Evolutionary conservation across 2,888 invertebrate genomes (phyloP).

Genomic region (Periphyllus acericola): DNA sequence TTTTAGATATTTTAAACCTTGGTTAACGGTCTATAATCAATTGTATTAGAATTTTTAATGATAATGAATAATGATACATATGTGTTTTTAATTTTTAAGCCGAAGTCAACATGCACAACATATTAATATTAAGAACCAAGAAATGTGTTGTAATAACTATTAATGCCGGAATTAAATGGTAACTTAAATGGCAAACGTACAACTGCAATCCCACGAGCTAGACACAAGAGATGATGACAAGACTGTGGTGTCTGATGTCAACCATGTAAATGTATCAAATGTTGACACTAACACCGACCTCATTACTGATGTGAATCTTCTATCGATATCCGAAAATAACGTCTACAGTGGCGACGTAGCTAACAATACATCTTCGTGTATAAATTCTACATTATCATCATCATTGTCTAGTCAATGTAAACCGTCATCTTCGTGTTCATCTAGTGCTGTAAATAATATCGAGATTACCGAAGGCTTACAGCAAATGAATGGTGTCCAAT

Average conservation of each 20-base stretch:
- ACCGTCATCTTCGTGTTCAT: slow-evolving; percentile 50
- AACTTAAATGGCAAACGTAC: slow-evolving; percentile 57
- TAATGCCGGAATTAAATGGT: slow-evolving; percentile 53
- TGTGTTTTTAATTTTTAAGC: slow-evolving; percentile 28
- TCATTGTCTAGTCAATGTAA: slow-evolving; percentile 55
- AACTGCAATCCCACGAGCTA: slow-evolving; percentile 54
- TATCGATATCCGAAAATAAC: slow-evolving; percentile 52
- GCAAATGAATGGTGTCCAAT: slow-evolving; percentile 66
- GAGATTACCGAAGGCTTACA: background rate
- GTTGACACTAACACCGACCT: slow-evolving; percentile 34
- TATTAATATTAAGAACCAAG: background rate
- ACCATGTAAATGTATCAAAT: slow-evolving; percentile 28
- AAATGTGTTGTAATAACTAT: slow-evolving; percentile 17
- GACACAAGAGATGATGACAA: slow-evolving; percentile 54
- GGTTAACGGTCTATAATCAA: background rate
- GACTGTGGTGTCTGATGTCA: slow-evolving; percentile 31
- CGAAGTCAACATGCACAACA: background rate
- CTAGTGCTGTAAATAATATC: slow-evolving; percentile 43
- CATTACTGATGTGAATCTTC: slow-evolving; percentile 42
- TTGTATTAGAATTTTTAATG: background rate
- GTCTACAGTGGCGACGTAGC: slow-evolving; percentile 13
- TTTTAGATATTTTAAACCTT: background rate
- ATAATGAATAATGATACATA: background rate
- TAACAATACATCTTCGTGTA: background rate
- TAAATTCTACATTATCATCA: slow-evolving; percentile 20